Evolutionary conservation across 2,888 invertebrate genomes (phyloP), one percentile per base, ranked within the genome.

Genomic region (Colletes collaris): DNA sequence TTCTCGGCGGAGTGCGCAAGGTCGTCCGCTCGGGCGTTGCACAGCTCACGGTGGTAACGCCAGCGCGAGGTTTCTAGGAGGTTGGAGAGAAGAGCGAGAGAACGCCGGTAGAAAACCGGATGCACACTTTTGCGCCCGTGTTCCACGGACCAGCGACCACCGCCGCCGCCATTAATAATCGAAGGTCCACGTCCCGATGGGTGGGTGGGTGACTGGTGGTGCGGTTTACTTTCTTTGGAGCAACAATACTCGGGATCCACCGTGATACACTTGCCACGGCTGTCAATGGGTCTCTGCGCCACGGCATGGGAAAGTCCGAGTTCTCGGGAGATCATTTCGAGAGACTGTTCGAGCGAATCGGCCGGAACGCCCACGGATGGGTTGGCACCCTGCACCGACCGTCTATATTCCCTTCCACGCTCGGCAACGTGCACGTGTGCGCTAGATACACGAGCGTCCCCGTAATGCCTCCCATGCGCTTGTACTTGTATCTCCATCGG

Each of bases 141-240:
- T 71, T 84, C 83, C 85, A 85, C 80, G 86, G 81, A 79, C 77
- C 69, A 74, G 80, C 85, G 76, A 81, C 73, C 73, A 84, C 81
- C 81, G 82, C 81, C 79, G 82, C 79, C 75, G 83, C 83, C 89
- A 90, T 90, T 90, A 90, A 90, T 90, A 89, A 90, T 86, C 85
- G 79, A 84, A 73, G 83, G 79, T 76, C 72, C 68, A 72, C 67
- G 46, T 16, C 16, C 19, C 64, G 77, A 79, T 70, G 81, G 80
- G 73, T 78, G 78, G 79, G 82, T 52, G 64, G 75, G 4, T 66
- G 66, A 16, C 8, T 10, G 63, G 70, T 19, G 62, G 44, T 49
- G 63, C 76, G 66, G 58, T 83, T 87, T 86, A 86, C 83, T 86
- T 88, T 87, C 80, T 86, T 89, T 86, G 79, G 76, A 84, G 85